A percentile compares a stretch with the other conserved stretches of the same genome.
Conservation (phyloP, 1,140 invertebrate species). For the Hesperophylax magnus region DNA sequence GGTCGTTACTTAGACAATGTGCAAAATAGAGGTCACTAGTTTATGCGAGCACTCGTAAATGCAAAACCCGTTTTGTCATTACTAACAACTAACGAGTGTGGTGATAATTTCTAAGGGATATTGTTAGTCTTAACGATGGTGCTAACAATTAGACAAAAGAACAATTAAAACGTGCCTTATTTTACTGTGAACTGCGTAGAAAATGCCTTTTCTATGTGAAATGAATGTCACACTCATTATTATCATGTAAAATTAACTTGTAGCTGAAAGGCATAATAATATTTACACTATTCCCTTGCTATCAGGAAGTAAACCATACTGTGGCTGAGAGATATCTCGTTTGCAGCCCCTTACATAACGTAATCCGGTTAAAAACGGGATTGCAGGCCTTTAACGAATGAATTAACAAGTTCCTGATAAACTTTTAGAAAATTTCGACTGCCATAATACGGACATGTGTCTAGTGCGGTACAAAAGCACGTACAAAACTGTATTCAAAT, state of each 20-base stretch:
- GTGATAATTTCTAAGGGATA: constrained; percentile 28
- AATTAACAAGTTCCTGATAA: too few species aligned
- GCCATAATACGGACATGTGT: too few species aligned
- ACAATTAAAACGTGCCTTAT: constrained; percentile 33
- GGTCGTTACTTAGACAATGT: background rate
- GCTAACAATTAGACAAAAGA: constrained; percentile 10
- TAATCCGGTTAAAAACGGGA: too few species aligned
- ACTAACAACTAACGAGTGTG: background rate
- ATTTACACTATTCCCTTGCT: background rate
- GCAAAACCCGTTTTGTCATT: background rate
- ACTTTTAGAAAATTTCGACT: too few species aligned
- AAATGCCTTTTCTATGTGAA: constrained; percentile 2
- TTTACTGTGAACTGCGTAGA: constrained; percentile 18
- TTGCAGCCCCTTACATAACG: too few species aligned
- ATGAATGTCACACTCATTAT: constrained; percentile 11
- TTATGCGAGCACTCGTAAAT: constrained; percentile 33
- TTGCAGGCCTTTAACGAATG: too few species aligned
- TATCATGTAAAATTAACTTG: background rate
- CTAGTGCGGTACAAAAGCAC: too few species aligned
- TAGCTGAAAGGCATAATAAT: background rate
- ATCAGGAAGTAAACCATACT: background rate
- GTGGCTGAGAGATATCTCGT: too few species aligned
- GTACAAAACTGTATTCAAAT: too few species aligned
- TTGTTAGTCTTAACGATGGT: constrained; percentile 23
- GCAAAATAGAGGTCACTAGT: constrained; percentile 34